Conservation (phyloP, 1,140 invertebrate genomes). For the Zaprionus africanus region DNA sequence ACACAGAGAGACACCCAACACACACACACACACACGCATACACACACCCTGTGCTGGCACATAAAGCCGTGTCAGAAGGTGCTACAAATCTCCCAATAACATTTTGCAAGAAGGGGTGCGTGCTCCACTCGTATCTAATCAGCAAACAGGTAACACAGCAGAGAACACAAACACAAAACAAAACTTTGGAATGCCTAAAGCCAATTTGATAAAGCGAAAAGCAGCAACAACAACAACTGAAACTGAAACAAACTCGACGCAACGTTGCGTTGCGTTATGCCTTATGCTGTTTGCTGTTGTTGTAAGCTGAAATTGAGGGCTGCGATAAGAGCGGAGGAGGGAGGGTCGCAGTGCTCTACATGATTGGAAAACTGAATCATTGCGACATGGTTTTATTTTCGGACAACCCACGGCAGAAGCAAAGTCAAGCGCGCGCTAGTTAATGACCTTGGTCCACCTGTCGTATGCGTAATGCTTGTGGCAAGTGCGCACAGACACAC, state of each 20-base stretch:
- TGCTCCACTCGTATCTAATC: constrained; percentile 59
- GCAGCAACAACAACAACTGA: constrained; percentile 29
- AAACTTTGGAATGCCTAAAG: constrained; percentile 72
- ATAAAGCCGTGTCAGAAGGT: constrained; percentile 19
- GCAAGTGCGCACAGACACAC: not conserved
- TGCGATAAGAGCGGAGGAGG: constrained; percentile 18
- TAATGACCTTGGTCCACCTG: constrained; percentile 81
- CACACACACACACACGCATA: not conserved
- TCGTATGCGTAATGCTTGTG: constrained; percentile 66
- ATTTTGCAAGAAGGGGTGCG: constrained; percentile 47
- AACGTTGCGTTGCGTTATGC: not conserved
- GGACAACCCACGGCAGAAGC: constrained; percentile 24
- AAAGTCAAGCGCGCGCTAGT: constrained; percentile 56
- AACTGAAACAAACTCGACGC: constrained; percentile 7
- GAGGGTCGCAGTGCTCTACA: not conserved
- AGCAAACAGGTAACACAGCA: constrained; percentile 10
- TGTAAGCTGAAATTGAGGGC: constrained; percentile 33
- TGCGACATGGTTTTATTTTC: constrained; percentile 50
- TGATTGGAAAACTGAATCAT: constrained; percentile 67
- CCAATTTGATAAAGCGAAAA: constrained; percentile 60
- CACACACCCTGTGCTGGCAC: not conserved
- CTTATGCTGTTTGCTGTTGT: not conserved
- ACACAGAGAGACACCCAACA: not conserved
- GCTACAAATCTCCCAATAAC: constrained; percentile 5
- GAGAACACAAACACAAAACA: constrained; percentile 19